Percentiles rank a stretch among this genome's conserved stretches.
phyloP scores from a whole-genome alignment of 2,888 invertebrate species.

The Lapara coniferarum region DNA sequence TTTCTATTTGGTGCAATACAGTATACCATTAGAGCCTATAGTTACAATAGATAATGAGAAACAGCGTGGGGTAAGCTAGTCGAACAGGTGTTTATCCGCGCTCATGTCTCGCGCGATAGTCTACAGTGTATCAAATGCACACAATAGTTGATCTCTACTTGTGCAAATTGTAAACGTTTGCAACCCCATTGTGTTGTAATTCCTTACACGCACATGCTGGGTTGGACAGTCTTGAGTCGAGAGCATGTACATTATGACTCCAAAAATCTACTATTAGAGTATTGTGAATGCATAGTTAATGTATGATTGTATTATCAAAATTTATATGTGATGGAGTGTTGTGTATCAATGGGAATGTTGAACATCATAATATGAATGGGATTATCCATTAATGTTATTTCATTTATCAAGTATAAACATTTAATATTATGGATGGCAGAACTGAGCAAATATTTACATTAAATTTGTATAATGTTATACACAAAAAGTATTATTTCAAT shows the following conservation, averaged over 20 bases:
- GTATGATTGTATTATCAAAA: conserved; percentile 69
- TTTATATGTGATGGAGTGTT: conserved; percentile 63
- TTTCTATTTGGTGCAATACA: conserved; percentile 34
- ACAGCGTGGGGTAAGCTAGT: conserved; percentile 17
- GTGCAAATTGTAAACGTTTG: conserved; percentile 22
- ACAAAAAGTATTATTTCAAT: conserved; percentile 19
- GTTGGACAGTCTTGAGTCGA: conserved; percentile 61
- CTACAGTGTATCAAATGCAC: conserved; percentile 25
- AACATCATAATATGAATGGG: conserved; percentile 58
- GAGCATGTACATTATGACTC: conserved; percentile 73
- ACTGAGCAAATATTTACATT: conserved; percentile 18
- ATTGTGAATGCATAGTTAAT: conserved; percentile 68
- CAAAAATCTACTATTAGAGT: conserved; percentile 71
- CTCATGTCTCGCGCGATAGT: background rate
- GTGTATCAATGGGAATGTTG: conserved; percentile 40
- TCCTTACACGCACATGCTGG: conserved; percentile 48
- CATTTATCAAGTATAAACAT: conserved; percentile 36
- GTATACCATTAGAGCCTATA: conserved; percentile 26
- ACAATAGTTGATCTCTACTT: conserved; percentile 36
- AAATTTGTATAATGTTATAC: conserved; percentile 26
- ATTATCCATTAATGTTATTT: conserved; percentile 56
- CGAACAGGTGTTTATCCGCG: background rate
- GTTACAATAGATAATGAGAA: conserved; percentile 28
- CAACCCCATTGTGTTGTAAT: conserved; percentile 13
- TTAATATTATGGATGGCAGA: conserved; percentile 26